Percentiles rank a stretch among this genome's conserved stretches.
Evolutionary conservation across 1,140 invertebrate species (phyloP).

Genomic region (Lordiphosa collinella): DNA sequence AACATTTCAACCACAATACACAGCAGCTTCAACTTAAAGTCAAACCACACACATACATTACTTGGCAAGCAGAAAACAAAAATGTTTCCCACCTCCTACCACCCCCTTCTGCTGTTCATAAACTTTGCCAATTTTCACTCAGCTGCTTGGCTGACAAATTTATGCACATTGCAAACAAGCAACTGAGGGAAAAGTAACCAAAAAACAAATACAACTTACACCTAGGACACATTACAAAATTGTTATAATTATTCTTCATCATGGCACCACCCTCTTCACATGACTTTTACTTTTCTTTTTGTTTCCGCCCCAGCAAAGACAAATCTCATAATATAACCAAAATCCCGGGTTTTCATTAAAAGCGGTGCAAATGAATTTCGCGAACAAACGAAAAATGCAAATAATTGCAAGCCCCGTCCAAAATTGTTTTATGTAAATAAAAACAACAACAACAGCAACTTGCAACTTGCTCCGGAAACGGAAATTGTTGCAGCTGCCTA

Average conservation of each 20-base stretch:
- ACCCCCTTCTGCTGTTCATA: slow-evolving; percentile 21
- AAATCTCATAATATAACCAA: slow-evolving; percentile 35
- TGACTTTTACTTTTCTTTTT: slow-evolving; percentile 16
- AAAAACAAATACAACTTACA: slow-evolving; percentile 14
- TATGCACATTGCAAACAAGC: slow-evolving; percentile 54
- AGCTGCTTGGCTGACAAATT: slow-evolving; percentile 32
- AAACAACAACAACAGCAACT: slow-evolving; percentile 50
- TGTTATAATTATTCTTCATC: slow-evolving; percentile 16
- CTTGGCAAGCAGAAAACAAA: slow-evolving; percentile 30
- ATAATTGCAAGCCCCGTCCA: slow-evolving; percentile 57
- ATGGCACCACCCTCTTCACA: slow-evolving; percentile 10
- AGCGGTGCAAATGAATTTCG: slow-evolving; percentile 41
- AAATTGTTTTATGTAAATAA: slow-evolving; percentile 78
- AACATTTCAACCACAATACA: slow-evolving; percentile 49
- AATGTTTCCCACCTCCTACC: slow-evolving; percentile 1
- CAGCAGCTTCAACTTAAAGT: slow-evolving; percentile 34
- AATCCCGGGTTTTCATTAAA: slow-evolving; percentile 25
- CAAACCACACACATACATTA: slow-evolving; percentile 33
- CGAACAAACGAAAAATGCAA: slow-evolving; percentile 48
- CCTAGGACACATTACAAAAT: slow-evolving; percentile 37
- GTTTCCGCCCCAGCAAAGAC: slow-evolving; percentile 8
- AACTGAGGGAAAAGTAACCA: slow-evolving; percentile 3
- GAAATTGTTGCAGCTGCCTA: slow-evolving; percentile 74
- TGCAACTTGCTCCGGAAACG: slow-evolving; percentile 52
- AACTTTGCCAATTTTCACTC: slow-evolving; percentile 71